Evolutionary conservation across 2,888 invertebrate genomes (phyloP).

Genomic region (Byasa hedistus): DNA sequence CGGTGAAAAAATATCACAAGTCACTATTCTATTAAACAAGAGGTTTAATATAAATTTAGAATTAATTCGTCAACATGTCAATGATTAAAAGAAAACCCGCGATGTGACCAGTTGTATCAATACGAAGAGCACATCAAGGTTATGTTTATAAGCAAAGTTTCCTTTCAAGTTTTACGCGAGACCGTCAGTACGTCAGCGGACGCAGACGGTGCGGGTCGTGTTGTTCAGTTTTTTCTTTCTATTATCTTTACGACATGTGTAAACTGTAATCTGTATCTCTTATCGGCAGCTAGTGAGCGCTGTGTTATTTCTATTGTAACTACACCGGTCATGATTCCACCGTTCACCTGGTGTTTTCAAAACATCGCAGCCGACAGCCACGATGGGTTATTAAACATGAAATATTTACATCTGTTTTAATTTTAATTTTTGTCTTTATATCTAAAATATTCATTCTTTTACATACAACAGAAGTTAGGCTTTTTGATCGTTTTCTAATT

Average conservation of each 20-base stretch:
- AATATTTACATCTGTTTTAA: neutral
- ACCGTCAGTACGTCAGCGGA: constrained; percentile 3
- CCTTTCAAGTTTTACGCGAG: neutral
- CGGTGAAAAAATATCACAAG: too few relatives aligned
- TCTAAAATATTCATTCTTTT: too few relatives aligned
- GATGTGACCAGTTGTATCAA: too few relatives aligned
- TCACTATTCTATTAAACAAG: too few relatives aligned
- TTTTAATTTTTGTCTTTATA: too few relatives aligned
- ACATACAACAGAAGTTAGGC: too few relatives aligned
- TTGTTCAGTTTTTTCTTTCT: neutral
- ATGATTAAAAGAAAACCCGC: too few relatives aligned
- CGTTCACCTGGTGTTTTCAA: constrained; percentile 64
- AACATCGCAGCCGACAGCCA: constrained; percentile 49
- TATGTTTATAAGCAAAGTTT: neutral
- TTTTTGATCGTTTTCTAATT: too few relatives aligned
- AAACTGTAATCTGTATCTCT: constrained; percentile 9
- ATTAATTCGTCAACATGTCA: too few relatives aligned
- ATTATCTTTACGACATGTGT: constrained; percentile 9
- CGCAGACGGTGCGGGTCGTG: constrained; percentile 1
- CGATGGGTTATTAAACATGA: constrained; percentile 42
- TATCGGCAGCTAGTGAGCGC: constrained; percentile 8
- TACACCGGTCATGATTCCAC: constrained; percentile 47
- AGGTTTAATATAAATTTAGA: too few relatives aligned
- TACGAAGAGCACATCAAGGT: neutral
- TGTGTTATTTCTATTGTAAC: constrained; percentile 34